A percentile compares a stretch with the other conserved stretches of the same genome.
Evolutionary conservation across 2,797 vertebrate species (phyloP).

Genomic region (Malurus leucopterus): DNA sequence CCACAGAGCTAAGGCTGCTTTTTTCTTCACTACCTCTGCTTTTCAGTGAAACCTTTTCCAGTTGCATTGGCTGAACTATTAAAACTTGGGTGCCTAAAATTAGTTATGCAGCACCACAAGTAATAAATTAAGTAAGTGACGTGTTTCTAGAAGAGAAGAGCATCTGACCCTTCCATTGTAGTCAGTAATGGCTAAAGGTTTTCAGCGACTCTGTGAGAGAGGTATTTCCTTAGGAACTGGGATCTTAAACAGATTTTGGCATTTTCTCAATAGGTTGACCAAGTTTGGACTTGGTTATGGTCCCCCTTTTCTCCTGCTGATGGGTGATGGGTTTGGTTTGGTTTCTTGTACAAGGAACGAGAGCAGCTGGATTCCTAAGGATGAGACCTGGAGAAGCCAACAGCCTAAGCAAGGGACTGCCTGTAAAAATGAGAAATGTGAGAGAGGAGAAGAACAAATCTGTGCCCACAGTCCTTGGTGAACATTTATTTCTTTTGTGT

Average conservation of each 20-base stretch:
- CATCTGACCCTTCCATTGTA: background rate
- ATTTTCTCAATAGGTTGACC: background rate
- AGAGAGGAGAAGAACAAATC: background rate
- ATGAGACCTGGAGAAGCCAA: background rate
- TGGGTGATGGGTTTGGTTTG: background rate
- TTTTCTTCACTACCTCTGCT: background rate
- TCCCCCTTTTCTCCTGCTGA: background rate
- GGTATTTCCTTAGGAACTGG: background rate
- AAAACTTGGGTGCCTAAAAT: background rate
- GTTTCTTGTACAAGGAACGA: background rate
- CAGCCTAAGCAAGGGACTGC: background rate
- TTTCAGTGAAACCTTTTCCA: background rate
- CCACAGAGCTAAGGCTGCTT: background rate
- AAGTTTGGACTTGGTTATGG: background rate
- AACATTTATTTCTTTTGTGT: background rate
- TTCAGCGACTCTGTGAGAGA: background rate
- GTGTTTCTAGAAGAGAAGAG: background rate
- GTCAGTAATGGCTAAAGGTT: background rate
- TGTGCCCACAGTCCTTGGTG: background rate
- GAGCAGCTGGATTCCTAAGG: background rate
- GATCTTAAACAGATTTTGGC: background rate
- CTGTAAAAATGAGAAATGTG: background rate
- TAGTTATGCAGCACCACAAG: background rate
- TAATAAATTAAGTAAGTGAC: background rate
- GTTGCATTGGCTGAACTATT: background rate